Evolutionary conservation across 2,888 invertebrate species (phyloP), one percentile per base, ranked within the genome.

Genomic region (Watsonalla binaria): DNA sequence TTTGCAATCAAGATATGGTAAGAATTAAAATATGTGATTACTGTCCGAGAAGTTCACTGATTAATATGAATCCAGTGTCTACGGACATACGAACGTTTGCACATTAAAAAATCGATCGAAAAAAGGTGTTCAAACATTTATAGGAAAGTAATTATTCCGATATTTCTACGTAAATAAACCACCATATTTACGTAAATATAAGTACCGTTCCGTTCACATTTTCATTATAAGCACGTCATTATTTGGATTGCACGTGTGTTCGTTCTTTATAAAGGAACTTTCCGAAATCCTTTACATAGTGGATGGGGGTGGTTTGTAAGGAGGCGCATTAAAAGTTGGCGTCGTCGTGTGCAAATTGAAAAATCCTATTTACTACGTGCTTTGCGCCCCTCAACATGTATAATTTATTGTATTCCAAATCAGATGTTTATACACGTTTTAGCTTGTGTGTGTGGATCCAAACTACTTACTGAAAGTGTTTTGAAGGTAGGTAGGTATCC

Each of bases 311-410:
- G 63, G 9, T 65, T 64, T 65, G 63, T 65, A 64, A 56, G 60
- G 60, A 61, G 59, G 60, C 65, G 68, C 67, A 69, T 71, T 70
- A 70, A 68, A 71, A 73, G 61, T 73, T 68, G 57, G 63, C 53
- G 15, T 42, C 54, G 57, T 52, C 60, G 58, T 47, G 53, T 62
- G 58, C 55, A 60, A 64, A 65, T 65, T 58, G 61, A 58, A 65
- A 61, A 58, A 39, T 15, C 49, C 37, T 49, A 49, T 49, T 39
- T 15, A 39, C 37, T 13, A 37, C 37, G 15, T 49, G 14, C 9
- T n/a, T 9, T 39, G 5, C 15, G 37, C 37, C 37, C 37, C 14
- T 37, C 13, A 35, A 37, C 49, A 49, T 42, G 42, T 42, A 42
- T 42, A 42, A 42, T 42, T 42, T 42, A 42, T 42, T 42, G 42